These are phyloP conservation scores for Atlantisia rogersi DNA, from an alignment of 2,113 vertebrate genomes.

Conservation along the genomic window DNA sequence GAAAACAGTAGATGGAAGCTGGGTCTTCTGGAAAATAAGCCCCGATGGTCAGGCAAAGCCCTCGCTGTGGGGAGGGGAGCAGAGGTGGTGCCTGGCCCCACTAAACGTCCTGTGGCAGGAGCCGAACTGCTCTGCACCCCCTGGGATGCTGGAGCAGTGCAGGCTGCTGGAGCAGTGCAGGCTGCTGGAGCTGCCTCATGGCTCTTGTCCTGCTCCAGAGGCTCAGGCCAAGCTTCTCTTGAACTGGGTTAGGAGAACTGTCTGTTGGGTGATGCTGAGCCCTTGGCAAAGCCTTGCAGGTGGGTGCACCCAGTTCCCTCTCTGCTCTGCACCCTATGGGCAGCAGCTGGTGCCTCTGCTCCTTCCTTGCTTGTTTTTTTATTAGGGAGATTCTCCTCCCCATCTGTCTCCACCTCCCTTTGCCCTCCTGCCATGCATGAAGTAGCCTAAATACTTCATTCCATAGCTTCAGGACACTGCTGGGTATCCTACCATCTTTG, in stretches of 20 bases:
- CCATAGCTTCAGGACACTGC: conserved; percentile 62
- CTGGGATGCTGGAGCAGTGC: too few relatives aligned
- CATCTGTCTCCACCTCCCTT: neutral
- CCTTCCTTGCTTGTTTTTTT: neutral
- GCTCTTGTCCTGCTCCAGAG: neutral
- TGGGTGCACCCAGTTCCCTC: neutral
- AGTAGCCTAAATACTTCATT: conserved; percentile 48
- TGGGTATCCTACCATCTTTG: conserved; percentile 49
- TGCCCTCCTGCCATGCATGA: neutral
- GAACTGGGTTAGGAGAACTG: neutral
- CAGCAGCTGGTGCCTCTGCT: neutral
- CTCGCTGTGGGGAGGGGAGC: neutral
- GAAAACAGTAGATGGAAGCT: neutral
- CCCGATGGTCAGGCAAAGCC: neutral
- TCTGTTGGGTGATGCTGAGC: neutral
- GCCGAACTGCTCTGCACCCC: neutral
- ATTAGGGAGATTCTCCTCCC: neutral
- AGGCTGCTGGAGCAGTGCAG: neutral
- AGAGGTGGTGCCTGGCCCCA: neutral
- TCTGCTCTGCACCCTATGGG: rapidly evolving
- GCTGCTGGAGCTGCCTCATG: neutral
- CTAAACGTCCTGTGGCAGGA: neutral
- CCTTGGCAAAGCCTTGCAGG: neutral
- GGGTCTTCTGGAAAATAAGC: neutral
- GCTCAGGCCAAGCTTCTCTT: rapidly evolving